These are phyloP conservation scores for Drosophila nigromelanica DNA, from an alignment of 1,140 invertebrate genomes.

Conservation along the genomic window DNA sequence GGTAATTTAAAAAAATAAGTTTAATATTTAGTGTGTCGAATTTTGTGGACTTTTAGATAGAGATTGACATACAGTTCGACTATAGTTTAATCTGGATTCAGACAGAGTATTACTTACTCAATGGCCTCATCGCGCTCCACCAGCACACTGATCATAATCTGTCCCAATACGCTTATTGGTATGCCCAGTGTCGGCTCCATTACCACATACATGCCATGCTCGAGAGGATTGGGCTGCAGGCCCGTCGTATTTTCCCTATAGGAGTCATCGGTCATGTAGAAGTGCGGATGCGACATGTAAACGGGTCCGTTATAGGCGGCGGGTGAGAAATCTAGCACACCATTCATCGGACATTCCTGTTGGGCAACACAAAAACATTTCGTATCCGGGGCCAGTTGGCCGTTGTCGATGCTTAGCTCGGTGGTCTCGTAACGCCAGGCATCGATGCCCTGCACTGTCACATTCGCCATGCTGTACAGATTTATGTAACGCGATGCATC, in stretches of 20 bases:
- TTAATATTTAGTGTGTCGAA: no score
- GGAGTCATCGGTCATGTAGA: constrained; percentile 89
- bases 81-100: background rate
- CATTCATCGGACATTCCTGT: constrained; percentile 83
- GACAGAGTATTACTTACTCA: constrained; percentile 80
- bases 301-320: constrained; percentile 90
- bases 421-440: constrained; percentile 87
- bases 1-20: no score
- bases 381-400: constrained; percentile 82
- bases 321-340: constrained; percentile 88
- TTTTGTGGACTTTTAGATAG: no score
- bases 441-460: constrained; percentile 84
- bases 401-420: constrained; percentile 88
- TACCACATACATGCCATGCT: constrained; percentile 88
- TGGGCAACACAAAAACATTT: constrained; percentile 70
- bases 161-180: constrained; percentile 87
- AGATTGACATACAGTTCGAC: no score
- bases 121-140: constrained; percentile 86
- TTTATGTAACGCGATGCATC: constrained; percentile 87
- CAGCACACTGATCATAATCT: constrained; percentile 89
- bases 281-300: constrained; percentile 94
- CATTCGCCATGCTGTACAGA: constrained; percentile 76
- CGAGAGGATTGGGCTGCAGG: constrained; percentile 87
- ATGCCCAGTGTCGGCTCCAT: constrained; percentile 90
- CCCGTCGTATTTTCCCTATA: constrained; percentile 88